phyloP scores from a whole-genome alignment of 2,113 vertebrate genomes.

The Cyphotilapia sp. region DNA sequence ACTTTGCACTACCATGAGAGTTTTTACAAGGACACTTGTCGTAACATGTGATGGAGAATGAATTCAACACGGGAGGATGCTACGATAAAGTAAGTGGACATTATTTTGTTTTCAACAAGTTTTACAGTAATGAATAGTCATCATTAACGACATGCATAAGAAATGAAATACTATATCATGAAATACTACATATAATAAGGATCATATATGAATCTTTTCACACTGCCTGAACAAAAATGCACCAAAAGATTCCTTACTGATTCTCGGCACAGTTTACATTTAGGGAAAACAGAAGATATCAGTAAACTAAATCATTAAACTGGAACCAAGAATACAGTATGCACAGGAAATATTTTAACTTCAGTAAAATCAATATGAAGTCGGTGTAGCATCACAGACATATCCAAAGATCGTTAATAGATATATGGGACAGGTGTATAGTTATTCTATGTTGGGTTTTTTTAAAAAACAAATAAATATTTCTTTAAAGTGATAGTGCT shows the following conservation, averaged over 20 bases:
- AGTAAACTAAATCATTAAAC: not conserved
- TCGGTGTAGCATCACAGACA: not conserved
- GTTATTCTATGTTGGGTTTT: not conserved
- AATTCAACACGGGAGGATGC: not conserved
- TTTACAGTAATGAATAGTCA: not conserved
- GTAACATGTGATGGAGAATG: not conserved
- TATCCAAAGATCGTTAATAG: not conserved
- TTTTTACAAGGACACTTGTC: not conserved
- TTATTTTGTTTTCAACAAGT: not conserved
- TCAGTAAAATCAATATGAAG: not conserved
- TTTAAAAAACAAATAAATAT: not conserved
- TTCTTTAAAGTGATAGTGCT: not conserved
- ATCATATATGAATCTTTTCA: not conserved
- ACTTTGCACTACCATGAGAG: not conserved
- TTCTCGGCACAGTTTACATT: not conserved
- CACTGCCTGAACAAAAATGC: not conserved
- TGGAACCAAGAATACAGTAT: not conserved
- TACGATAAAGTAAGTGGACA: not conserved
- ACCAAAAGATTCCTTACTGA: not conserved
- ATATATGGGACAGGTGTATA: not conserved
- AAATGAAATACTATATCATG: not conserved
- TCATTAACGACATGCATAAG: not conserved
- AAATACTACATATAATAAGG: not conserved
- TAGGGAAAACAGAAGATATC: not conserved
- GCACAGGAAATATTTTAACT: not conserved